Base-by-base conservation (phyloP, 2,113 vertebrate genomes). In the Hippocampus mohnikei region DNA sequence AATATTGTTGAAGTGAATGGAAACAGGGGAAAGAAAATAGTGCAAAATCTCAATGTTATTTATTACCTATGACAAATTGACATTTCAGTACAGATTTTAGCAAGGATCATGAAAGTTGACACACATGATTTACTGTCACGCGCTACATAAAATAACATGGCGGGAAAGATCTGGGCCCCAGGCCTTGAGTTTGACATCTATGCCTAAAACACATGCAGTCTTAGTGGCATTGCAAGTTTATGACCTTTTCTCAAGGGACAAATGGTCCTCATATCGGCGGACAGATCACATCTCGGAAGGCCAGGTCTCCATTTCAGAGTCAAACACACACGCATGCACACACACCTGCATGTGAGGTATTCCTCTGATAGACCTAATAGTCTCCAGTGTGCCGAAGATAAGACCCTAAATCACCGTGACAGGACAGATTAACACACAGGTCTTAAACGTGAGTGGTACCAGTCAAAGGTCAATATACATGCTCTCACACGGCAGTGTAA, bases 401-500 rank as follows among this genome's bases (percentile, higher is more conserved):
- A 48, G 66, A 50, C 23, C 33, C n/a, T 73, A 79, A 78, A 56
- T 77, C 73, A 70, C 18, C 44, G 60, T 75, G 73, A 79, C 76
- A 80, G 68, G 71, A 37, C 69, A 71, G 75, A 73, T 82, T 78
- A 82, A 78, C 80, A 77, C 66, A 74, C 59, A 25, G 70, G 71
- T 69, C 76, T 86, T 82, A 78, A 76, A 65, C 68, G 66, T 5
- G 74, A 79, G 74, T 75, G 71, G 69, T 71, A 60, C 56, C 55
- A 60, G 81, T 75, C 78, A 80, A 75, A 73, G 83, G 79, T 81
- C 81, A 83, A 62, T 74, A 80, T 66, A 76, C 71, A 74, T 1
- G 55, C 16, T 61, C 23, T 46, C 70, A 27, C 52, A 16, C 46
- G 66, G 65, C 67, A 21, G 52, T 13, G 18, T 11, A 52, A 52